These are phyloP conservation scores for Eulemur macaco DNA, from an alignment of 2,113 vertebrate genomes.

Conservation along the genomic window DNA sequence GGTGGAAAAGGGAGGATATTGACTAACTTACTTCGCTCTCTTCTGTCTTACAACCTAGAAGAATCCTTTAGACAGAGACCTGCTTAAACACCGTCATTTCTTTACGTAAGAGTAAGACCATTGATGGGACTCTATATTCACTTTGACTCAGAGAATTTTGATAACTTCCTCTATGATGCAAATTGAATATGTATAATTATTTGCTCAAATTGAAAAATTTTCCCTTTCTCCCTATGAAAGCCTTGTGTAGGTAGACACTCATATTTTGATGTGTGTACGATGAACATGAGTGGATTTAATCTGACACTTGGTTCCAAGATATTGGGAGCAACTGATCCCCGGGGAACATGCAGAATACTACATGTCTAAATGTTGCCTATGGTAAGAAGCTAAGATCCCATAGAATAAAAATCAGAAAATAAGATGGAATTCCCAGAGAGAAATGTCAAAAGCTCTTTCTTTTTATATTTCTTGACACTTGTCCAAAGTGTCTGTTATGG, in stretches of 20 bases:
- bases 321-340: neutral
- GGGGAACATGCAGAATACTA: neutral
- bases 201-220: neutral
- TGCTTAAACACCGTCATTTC: neutral
- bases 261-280: neutral
- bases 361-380: neutral
- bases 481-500: neutral
- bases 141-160: neutral
- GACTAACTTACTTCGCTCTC: neutral
- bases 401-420: slow-evolving; percentile 10
- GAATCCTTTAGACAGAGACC: neutral
- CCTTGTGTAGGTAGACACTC: neutral
- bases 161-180: neutral
- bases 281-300: neutral
- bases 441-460: neutral
- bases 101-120: neutral
- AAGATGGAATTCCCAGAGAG: neutral
- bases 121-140: neutral
- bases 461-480: neutral
- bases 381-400: neutral
- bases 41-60: neutral
- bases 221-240: neutral
- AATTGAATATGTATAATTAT: neutral
- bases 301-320: neutral
- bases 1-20: neutral